These are phyloP conservation scores for Atherinomorus stipes DNA, from an alignment of 2,113 vertebrate species.

Conservation along the genomic window DNA sequence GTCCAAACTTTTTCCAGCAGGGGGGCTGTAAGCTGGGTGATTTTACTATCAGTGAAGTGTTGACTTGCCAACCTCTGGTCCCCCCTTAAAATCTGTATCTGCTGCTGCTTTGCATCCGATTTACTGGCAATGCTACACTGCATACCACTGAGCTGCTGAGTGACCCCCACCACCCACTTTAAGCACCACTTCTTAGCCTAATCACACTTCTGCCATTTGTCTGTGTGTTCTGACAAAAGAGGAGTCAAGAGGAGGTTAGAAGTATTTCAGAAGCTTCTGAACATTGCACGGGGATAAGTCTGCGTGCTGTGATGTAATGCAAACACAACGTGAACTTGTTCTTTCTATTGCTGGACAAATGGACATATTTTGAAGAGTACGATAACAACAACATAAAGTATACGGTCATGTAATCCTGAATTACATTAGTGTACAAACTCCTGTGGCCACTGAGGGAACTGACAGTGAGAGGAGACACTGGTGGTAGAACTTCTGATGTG, in stretches of 20 bases:
- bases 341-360: background rate
- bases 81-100: slow-evolving; percentile 17
- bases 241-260: background rate
- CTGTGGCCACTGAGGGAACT: background rate
- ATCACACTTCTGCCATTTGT: background rate
- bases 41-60: slow-evolving; percentile 34
- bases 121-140: slow-evolving; percentile 1
- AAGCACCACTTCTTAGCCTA: slow-evolving; percentile 20
- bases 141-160: slow-evolving; percentile 3
- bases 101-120: background rate
- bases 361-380: background rate
- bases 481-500: slow-evolving; percentile 4
- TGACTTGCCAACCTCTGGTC: slow-evolving; percentile 8
- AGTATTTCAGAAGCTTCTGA: slow-evolving; percentile 9
- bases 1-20: slow-evolving; percentile 46
- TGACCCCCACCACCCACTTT: slow-evolving; percentile 10
- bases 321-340: slow-evolving; percentile 10
- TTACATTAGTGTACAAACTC: no score
- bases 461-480: background rate
- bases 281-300: slow-evolving; percentile 11
- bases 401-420: background rate
- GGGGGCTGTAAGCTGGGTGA: slow-evolving; percentile 31
- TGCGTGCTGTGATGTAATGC: slow-evolving; percentile 10
- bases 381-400: no score
- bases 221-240: slow-evolving; percentile 6